Evolutionary conservation across 53 echinoderm and acorn worm species (phyloP), one percentile per base, ranked within the genome.

Genomic region (Henricia sp.): DNA sequence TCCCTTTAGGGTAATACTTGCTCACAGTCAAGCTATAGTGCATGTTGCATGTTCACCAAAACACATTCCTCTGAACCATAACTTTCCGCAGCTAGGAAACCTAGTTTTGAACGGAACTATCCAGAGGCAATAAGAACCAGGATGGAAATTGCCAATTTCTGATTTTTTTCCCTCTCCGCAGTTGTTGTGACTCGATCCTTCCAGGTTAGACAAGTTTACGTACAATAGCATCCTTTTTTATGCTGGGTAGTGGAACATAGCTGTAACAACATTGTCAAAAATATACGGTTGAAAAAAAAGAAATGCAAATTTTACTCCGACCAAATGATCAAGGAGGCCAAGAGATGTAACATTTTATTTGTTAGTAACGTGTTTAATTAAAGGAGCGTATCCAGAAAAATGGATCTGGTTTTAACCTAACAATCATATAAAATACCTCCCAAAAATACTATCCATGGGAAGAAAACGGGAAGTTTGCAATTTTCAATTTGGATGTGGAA

Each of bases 131-230:
- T 23, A 41, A 55, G 37, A 28, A 24, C 56, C n/a, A 10, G 1
- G 23, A 8, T 36, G 56, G 74, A 74, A 74, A 74, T 74, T 55
- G 67, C 4, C n/a, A 37, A 67, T 67, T 67, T 37, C 67, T 67
- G 67, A 67, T 20, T 38, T 14, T 17, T 16, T 40, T 11, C 28
- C 37, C 27, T 25, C 28, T 73, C 38, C 52, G n/a, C n/a, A n/a
- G n/a, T n/a, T 36, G 13, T 50, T 21, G 32, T 44, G 46, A 27
- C 28, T 48, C 21, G 26, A 50, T 23, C 14, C 28, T 73, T 52
- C 53, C 54, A 20, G 36, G n/a, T 2, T 51, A 38, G 38, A 38
- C 73, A 29, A 52, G 30, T 19, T 23, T 37, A 42, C 6, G 41
- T 60, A 42, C 19, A 59, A 39, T 62, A 19, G 24, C 50, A 52